A percentile compares a stretch with the other conserved stretches of the same genome.
Evolutionary conservation across 1,140 invertebrate genomes (phyloP).

Genomic region (Oryctes rhinoceros): DNA sequence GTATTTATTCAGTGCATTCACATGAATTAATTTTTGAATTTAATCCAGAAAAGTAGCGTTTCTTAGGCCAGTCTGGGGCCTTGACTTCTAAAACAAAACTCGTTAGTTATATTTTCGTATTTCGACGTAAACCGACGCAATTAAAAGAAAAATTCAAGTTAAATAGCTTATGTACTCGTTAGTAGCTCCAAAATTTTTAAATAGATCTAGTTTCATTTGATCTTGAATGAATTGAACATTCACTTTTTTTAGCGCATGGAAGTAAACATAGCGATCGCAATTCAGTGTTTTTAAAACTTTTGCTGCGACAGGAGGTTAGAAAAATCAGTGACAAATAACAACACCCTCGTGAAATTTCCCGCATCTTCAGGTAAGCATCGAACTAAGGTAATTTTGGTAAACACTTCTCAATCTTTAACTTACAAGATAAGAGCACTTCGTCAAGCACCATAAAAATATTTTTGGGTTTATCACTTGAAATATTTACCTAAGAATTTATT

Average conservation of each 20-base stretch:
- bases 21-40: too few relatives aligned
- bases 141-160: too few relatives aligned
- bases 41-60: too few relatives aligned
- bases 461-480: neutral
- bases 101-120: neutral
- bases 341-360: neutral
- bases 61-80: too few relatives aligned
- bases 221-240: constrained; percentile 10
- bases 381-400: neutral
- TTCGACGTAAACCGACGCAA: too few relatives aligned
- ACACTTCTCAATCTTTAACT: neutral
- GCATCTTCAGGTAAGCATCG: neutral
- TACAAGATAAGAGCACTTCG: neutral
- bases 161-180: too few relatives aligned
- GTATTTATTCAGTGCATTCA: too few relatives aligned
- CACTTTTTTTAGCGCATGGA: constrained; percentile 13
- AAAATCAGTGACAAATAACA: neutral
- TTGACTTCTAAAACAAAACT: neutral
- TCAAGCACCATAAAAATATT: neutral
- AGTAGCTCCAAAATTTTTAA: neutral
- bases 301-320: constrained; percentile 17
- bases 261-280: neutral
- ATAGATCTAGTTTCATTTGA: neutral
- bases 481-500: neutral
- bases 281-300: constrained; percentile 20